Evolutionary conservation across 2,888 invertebrate genomes (phyloP).

Genomic region (Palloptera scutellata): DNA sequence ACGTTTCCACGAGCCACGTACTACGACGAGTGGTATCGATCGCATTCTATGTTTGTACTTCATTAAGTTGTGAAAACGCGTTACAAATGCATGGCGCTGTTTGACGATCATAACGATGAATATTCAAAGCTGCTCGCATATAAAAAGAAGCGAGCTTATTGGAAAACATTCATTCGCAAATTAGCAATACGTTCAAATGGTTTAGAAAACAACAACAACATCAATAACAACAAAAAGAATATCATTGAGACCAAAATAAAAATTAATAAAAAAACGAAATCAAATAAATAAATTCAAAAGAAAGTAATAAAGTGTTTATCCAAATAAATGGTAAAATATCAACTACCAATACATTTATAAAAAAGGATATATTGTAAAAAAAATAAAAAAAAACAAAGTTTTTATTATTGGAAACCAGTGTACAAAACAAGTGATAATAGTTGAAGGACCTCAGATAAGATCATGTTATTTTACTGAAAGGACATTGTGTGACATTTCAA

Average conservation of each 20-base stretch:
- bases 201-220: conserved; percentile 25
- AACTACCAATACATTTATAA: too few species aligned
- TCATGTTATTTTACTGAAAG: conserved; percentile 9
- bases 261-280: conserved; percentile 2
- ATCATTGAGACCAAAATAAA: conserved; percentile 20
- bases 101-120: background rate
- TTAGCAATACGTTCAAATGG: conserved; percentile 52
- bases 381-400: too few species aligned
- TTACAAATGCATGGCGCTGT: background rate
- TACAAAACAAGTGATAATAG: background rate
- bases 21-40: conserved; percentile 11
- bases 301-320: background rate
- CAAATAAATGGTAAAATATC: too few species aligned
- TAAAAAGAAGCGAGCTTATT: conserved; percentile 47
- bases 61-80: too few species aligned
- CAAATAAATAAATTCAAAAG: conserved; percentile 16
- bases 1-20: too few species aligned
- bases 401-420: too few species aligned
- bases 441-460: background rate
- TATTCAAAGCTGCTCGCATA: conserved; percentile 41
- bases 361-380: too few species aligned
- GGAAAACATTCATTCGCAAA: conserved; percentile 51
- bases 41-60: background rate
- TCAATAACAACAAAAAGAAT: conserved; percentile 18
- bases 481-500: conserved; percentile 26